A percentile compares a stretch with the other conserved stretches of the same genome.
phyloP scores from a whole-genome alignment of 2,797 vertebrate genomes.

The Mus minutoides region DNA sequence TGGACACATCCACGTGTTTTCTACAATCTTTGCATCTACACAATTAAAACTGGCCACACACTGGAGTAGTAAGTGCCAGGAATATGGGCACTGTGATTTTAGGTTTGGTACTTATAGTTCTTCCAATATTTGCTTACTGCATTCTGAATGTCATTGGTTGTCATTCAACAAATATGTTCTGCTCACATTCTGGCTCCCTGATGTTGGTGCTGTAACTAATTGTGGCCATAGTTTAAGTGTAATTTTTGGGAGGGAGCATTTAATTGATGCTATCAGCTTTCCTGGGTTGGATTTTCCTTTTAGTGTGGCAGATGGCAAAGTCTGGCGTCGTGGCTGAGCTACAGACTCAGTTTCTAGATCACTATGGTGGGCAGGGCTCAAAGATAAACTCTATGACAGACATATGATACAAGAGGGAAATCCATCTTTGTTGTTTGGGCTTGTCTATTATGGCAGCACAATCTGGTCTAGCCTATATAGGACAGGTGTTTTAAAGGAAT shows the following conservation, averaged over 20 bases:
- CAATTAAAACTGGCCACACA: neutral
- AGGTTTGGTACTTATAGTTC: constrained; percentile 1
- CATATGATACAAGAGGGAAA: neutral
- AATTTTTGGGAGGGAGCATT: neutral
- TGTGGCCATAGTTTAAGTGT: neutral
- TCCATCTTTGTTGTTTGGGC: neutral
- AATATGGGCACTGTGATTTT: neutral
- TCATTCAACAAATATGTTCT: constrained; percentile 7
- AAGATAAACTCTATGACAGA: neutral
- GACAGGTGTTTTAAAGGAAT: neutral
- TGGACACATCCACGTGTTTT: neutral
- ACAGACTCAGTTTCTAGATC: neutral
- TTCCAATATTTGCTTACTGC: neutral
- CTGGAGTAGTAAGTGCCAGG: neutral
- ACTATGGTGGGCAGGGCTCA: neutral
- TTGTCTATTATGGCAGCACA: neutral
- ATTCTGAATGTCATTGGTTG: neutral
- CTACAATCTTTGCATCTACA: constrained; percentile 8
- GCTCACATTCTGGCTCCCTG: neutral
- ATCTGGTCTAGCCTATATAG: neutral
- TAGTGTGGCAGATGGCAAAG: neutral
- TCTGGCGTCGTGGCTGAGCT: neutral
- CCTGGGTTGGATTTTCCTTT: neutral
- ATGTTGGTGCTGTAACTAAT: neutral
- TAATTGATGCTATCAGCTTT: neutral